Base-by-base conservation (phyloP, 2,888 invertebrate genomes). In the Hydroisotoma schaefferi region DNA sequence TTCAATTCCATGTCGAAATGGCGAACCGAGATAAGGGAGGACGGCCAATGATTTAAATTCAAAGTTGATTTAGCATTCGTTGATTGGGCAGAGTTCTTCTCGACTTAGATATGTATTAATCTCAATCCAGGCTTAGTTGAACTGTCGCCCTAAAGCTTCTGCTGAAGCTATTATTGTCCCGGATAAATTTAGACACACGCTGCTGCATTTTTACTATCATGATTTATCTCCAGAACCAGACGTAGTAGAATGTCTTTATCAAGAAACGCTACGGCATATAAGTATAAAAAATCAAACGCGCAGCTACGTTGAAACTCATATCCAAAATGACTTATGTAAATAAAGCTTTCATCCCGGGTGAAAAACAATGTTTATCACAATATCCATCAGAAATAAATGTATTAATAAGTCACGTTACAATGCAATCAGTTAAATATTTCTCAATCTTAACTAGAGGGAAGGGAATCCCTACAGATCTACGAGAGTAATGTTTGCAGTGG, bases 1-100 rank as follows among this genome's bases (percentile, higher is more conserved):
- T 52, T 58, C 53, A 58, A 58, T 58, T 58, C 58, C 26, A 27
- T 23, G 46, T 5, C 5, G 5, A 40, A 40, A 40, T 40, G 40
- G 40, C 40, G 20, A 40, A 40, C 20, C n/a, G n/a, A 40, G 40
- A 15, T 15, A 5, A 18, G 40, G 40, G 25, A 46, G n/a, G 8
- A 43, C n/a, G n/a, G n/a, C n/a, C n/a, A 43, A 43, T 43, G 43
- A 43, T 20, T 46, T 25, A 25, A 22, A 46, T 22, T 46, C 44
- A 52, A 53, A 57, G n/a, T n/a, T n/a, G n/a, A n/a, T n/a, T n/a
- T n/a, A 48, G 49, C 52, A 52, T 33, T 10, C 33, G 25, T 48
- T 38, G 38, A 49, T 47, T 55, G 46, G 15, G 33, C 26, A 23
- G 46, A 23, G n/a, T 40, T 5, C 8, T 10, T 15, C 25, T 46